Base-by-base conservation (phyloP, 2,113 vertebrate genomes). In the Chiloscyllium plagiosum region DNA sequence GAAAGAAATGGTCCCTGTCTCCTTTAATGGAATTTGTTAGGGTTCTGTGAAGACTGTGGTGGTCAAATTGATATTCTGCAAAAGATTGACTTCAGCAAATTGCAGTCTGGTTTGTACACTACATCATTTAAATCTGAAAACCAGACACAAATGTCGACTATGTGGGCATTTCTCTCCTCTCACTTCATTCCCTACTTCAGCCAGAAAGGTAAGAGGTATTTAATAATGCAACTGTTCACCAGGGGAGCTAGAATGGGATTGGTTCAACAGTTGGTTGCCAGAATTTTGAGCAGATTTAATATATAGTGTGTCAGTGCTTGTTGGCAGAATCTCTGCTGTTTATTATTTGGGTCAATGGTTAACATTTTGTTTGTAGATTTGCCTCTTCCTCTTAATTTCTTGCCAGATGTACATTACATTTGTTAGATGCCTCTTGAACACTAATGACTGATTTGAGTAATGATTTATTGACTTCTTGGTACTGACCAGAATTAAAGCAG, bases 391-490 rank as follows among this genome's bases (percentile, higher is more conserved):
- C 37, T 95, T 22, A 70, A 95, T 76, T 76, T 52, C 94, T 95
- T 72, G 94, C 69, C 94, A 95, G 42, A 72, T 95, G 94, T 50
- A 72, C 94, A 96, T 96, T 96, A 97, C 96, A 96, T 85, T 96
- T 97, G 95, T n/a, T 76, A 96, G 96, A 96, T 96, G 96, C 97
- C 96, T 96, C 96, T 97, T 94, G 96, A 96, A 96, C 97, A 96
- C 96, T 96, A 97, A 96, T 96, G 96, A 96, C 97, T 97, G 96
- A 96, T 97, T 76, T 96, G 0, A 0, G 96, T 96, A 97, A 97
- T 92, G 96, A 97, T 97, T 97, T 97, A 97, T 97, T 97, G 97
- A 97, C 96, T 97, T 97, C 95, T 97, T 93, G 95, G 42, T 96
- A 96, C 96, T 97, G 96, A 97, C 96, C 96, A 97, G 97, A 97